A percentile compares a stretch with the other conserved stretches of the same genome.
These are phyloP conservation scores for Marmota monax DNA, from an alignment of 2,113 vertebrate genomes.

Conservation along the genomic window DNA sequence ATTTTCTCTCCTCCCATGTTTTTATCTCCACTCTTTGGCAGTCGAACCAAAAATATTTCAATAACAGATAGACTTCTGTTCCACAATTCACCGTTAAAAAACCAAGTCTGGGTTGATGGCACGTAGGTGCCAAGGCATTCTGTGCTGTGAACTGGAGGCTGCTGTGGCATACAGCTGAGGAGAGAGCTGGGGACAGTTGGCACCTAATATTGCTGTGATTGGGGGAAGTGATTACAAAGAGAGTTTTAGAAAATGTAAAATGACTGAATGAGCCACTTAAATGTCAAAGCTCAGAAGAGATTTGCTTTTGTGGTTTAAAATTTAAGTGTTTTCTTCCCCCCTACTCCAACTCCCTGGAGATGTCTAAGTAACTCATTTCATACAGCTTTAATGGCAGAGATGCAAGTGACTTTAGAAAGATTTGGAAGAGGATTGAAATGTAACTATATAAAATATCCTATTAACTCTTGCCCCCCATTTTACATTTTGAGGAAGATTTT, in stretches of 20 bases:
- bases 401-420: slow-evolving; percentile 82
- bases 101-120: background rate
- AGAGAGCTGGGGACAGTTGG: background rate
- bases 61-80: slow-evolving; percentile 62
- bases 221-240: slow-evolving; percentile 40
- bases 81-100: background rate
- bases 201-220: slow-evolving; percentile 40
- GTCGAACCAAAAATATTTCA: slow-evolving; percentile 71
- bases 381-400: slow-evolving; percentile 78
- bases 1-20: slow-evolving; percentile 76
- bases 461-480: slow-evolving; percentile 86
- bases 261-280: slow-evolving; percentile 60
- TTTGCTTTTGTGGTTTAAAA: slow-evolving; percentile 66
- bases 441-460: slow-evolving; percentile 86
- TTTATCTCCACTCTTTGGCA: slow-evolving; percentile 66
- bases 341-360: slow-evolving; percentile 49
- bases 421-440: slow-evolving; percentile 84
- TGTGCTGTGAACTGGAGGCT: background rate
- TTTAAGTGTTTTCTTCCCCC: background rate
- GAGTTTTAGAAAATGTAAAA: slow-evolving; percentile 62
- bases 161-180: background rate
- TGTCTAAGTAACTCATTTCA: slow-evolving; percentile 72
- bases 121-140: background rate
- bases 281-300: slow-evolving; percentile 63
- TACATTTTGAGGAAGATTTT: slow-evolving; percentile 87